These are phyloP conservation scores for Trichomalopsis sarcophagae DNA, from an alignment of 1,140 invertebrate genomes.

Conservation along the genomic window DNA sequence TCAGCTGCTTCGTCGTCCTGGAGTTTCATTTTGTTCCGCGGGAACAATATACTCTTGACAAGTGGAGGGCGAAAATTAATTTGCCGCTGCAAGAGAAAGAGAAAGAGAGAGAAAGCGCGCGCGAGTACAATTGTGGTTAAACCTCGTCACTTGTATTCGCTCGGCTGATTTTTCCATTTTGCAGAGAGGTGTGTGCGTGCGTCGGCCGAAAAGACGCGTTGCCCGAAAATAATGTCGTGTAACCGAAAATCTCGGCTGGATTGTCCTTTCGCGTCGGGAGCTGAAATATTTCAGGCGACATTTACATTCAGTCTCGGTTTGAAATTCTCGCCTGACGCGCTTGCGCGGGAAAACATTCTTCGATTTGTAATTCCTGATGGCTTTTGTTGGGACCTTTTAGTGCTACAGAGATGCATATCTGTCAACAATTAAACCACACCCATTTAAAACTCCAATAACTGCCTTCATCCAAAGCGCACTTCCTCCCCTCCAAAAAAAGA, in stretches of 20 bases:
- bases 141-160: conserved; percentile 30
- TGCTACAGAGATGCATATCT: no score
- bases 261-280: conserved; percentile 4
- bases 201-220: background rate
- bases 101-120: background rate
- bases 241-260: conserved; percentile 33
- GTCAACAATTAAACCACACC: no score
- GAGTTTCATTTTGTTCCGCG: conserved; percentile 28
- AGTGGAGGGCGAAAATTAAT: conserved; percentile 47
- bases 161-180: conserved; percentile 44
- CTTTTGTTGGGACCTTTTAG: no score
- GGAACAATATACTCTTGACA: conserved; percentile 43
- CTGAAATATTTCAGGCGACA: conserved; percentile 24
- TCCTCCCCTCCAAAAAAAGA: no score
- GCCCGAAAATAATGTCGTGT: conserved; percentile 33
- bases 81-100: conserved; percentile 6
- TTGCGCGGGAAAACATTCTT: background rate
- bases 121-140: conserved; percentile 26
- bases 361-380: background rate
- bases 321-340: background rate
- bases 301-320: conserved; percentile 28
- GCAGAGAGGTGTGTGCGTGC: background rate
- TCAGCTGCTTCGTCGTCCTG: conserved; percentile 8
- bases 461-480: no score
- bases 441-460: no score